These are phyloP conservation scores for Hylaeus volcanicus DNA, from an alignment of 1,140 invertebrate species.

Conservation along the genomic window DNA sequence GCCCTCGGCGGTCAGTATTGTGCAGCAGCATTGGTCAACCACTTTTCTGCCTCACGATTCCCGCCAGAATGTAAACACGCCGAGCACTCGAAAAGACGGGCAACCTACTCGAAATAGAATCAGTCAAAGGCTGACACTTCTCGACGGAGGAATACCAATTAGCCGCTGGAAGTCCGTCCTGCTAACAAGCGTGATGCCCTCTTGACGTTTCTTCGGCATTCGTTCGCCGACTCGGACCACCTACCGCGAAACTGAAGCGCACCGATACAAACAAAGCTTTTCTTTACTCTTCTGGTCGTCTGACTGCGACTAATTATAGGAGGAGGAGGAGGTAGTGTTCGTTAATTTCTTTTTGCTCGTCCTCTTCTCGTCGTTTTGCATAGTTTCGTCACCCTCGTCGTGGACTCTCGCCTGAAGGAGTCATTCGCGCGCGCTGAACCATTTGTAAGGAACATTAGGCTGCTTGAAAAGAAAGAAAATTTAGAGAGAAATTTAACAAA, in stretches of 20 bases:
- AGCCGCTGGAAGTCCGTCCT: constrained; percentile 27
- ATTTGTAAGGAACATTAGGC: too few relatives aligned
- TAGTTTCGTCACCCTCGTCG: too few relatives aligned
- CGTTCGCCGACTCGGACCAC: constrained; percentile 29
- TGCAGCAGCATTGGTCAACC: constrained; percentile 21
- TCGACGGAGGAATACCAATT: constrained; percentile 38
- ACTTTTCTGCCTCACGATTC: constrained; percentile 16
- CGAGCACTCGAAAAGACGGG: not conserved
- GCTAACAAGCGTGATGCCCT: constrained; percentile 34
- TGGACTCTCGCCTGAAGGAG: too few relatives aligned
- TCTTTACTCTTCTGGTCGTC: too few relatives aligned
- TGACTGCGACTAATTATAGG: constrained; percentile 19
- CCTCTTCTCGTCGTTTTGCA: too few relatives aligned
- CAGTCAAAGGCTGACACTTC: constrained; percentile 44
- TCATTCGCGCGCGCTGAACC: too few relatives aligned
- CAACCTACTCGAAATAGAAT: constrained; percentile 45
- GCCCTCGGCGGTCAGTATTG: not conserved
- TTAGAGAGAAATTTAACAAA: too few relatives aligned
- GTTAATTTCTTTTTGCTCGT: not conserved
- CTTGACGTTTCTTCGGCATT: constrained; percentile 23
- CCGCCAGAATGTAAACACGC: constrained; percentile 25
- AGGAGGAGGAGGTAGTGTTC: not conserved
- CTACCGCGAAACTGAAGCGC: constrained; percentile 26
- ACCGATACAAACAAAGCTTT: constrained; percentile 17
- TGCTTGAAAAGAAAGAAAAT: too few relatives aligned